Evolutionary conservation across 2,888 invertebrate genomes (phyloP), one percentile per base, ranked within the genome.

Genomic region (Noctua janthe): DNA sequence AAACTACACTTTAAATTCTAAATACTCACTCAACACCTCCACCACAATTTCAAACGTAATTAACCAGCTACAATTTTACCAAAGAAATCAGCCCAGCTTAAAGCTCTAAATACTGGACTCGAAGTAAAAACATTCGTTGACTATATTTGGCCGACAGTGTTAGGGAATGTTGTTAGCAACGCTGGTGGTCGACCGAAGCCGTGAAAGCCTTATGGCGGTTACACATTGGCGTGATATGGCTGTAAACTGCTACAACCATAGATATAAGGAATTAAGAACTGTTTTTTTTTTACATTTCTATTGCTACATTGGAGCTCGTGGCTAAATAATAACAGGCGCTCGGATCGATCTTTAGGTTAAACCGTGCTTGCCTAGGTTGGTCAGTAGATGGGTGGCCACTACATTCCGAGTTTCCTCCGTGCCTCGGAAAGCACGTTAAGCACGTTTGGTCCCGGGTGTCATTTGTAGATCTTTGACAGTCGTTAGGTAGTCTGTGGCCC

Each of bases 131-230:
- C 83, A 59, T 43, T 77, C 69, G 74, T n/a, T 75, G 73, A 43
- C 85, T 85, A 82, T 85, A 85, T 82, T 86, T 83, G 83, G 85
- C 64, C 47, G 47, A 43, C 70, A 76, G 78, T 85, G 84, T 71
- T 66, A 69, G 80, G 77, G 86, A 86, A 86, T 86, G 85, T 62
- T 80, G 79, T 81, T 69, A 17, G 66, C 73, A 11, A 62, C 76
- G 72, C 62, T 43, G 85, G 86, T 85, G 86, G 86, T 75, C 85
- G 84, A 47, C n/a, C 39, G 66, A 62, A n/a, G 47, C 76, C 35
- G 72, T 71, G 83, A 74, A 82, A 85, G 85, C 85, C 74, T 69
- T 76, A 82, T 15, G 76, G 64, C n/a, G 39, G 39, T 23, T 35
- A 4, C 84, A 83, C 67, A 76, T 17, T 71, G 67, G 56, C 71